Evolutionary conservation across 2,888 invertebrate species (phyloP).

Genomic region (Cephalotes varians): DNA sequence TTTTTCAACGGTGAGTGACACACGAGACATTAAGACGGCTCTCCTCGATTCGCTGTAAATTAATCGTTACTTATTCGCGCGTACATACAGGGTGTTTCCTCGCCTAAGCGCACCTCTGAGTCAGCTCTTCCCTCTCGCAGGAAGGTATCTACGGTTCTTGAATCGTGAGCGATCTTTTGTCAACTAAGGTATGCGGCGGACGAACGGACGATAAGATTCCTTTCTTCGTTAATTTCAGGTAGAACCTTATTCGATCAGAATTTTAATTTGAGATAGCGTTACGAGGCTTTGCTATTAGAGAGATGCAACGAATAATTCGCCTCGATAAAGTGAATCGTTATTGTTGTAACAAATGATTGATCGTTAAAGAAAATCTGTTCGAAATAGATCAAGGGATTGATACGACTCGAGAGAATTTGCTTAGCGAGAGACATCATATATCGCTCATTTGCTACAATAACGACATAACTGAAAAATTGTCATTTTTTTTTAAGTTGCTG

Average conservation of each 20-base stretch:
- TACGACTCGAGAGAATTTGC: background rate
- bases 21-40: background rate
- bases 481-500: no score
- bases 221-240: background rate
- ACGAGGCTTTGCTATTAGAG: no score
- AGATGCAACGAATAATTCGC: no score
- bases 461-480: no score
- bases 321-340: no score
- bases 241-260: background rate
- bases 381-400: background rate
- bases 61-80: slow-evolving; percentile 27
- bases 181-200: background rate
- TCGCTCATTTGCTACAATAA: no score
- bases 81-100: background rate
- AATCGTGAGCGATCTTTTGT: background rate
- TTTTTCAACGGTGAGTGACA: background rate
- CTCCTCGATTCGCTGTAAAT: slow-evolving; percentile 8
- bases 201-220: background rate
- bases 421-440: background rate
- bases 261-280: background rate
- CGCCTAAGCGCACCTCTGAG: background rate
- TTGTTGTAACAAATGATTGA: no score
- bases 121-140: background rate
- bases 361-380: background rate
- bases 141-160: background rate